A percentile compares a stretch with the other conserved stretches of the same genome.
Conservation (phyloP, 2,888 invertebrate species). For the Netelia fuscicornis region DNA sequence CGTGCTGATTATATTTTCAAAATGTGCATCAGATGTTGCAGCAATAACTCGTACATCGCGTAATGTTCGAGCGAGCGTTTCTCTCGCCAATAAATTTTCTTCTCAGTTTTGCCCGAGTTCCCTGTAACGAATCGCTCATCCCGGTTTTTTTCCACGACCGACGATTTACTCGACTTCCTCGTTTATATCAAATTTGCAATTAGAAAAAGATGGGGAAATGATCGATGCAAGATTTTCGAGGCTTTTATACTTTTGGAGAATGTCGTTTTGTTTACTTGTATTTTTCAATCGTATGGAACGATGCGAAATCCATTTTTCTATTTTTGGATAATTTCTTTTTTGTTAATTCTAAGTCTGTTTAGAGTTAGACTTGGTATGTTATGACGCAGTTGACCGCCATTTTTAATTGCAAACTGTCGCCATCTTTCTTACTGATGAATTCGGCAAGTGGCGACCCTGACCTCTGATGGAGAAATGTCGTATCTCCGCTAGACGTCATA, state of each 20-base stretch:
- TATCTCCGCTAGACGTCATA: background rate
- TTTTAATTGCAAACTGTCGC: conserved; percentile 4
- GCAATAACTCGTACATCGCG: conserved; percentile 18
- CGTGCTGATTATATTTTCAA: conserved; percentile 26
- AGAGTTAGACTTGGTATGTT: too few species aligned
- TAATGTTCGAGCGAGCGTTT: conserved; percentile 4
- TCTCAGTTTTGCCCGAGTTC: background rate
- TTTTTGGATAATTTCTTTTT: too few species aligned
- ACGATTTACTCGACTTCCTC: background rate
- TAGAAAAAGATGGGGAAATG: background rate
- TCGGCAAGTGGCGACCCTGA: conserved; percentile 27
- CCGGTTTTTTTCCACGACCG: background rate
- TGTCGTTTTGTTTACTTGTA: too few species aligned
- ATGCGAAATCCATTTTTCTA: too few species aligned
- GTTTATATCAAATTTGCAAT: background rate
- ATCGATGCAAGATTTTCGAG: background rate
- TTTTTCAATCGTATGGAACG: too few species aligned
- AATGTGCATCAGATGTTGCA: conserved; percentile 44
- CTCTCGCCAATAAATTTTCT: background rate
- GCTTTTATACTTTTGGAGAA: background rate
- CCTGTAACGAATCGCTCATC: background rate
- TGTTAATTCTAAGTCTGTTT: too few species aligned
- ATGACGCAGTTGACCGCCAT: background rate
- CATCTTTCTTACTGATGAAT: background rate
- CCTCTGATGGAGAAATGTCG: conserved; percentile 19